These are phyloP conservation scores for Theocolax elegans DNA, from an alignment of 1,140 invertebrate species.

Conservation along the genomic window DNA sequence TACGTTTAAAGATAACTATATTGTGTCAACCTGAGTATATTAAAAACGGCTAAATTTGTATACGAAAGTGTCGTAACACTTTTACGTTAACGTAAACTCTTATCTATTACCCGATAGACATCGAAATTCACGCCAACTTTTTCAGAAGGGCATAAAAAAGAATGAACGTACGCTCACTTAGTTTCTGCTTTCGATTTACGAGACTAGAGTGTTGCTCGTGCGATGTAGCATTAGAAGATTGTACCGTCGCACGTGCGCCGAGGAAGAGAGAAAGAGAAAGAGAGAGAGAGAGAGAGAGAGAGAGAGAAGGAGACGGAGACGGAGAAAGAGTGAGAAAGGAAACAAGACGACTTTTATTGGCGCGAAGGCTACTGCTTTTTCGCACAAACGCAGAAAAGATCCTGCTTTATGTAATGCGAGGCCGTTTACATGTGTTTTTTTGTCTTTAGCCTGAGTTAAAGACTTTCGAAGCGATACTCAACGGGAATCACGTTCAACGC, in stretches of 20 bases:
- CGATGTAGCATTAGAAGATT: neutral
- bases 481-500: slow-evolving; percentile 24
- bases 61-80: too few relatives aligned
- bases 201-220: neutral
- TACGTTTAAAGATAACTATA: too few relatives aligned
- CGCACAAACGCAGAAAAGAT: neutral
- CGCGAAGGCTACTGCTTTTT: slow-evolving; percentile 15
- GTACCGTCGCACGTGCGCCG: neutral
- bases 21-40: too few relatives aligned
- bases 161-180: neutral
- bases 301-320: neutral
- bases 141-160: too few relatives aligned
- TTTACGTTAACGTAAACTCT: too few relatives aligned
- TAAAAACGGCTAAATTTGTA: too few relatives aligned
- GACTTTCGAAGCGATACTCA: slow-evolving; percentile 25
- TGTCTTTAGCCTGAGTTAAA: neutral
- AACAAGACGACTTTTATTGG: slow-evolving; percentile 10
- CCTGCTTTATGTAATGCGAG: slow-evolving; percentile 15
- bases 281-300: too few relatives aligned
- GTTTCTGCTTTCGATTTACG: neutral
- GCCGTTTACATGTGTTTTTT: neutral
- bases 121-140: too few relatives aligned
- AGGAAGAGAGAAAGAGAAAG: neutral
- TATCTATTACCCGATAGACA: too few relatives aligned
- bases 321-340: slow-evolving; percentile 19